phyloP scores from a whole-genome alignment of 2,797 vertebrate species.

The Periparus ater region DNA sequence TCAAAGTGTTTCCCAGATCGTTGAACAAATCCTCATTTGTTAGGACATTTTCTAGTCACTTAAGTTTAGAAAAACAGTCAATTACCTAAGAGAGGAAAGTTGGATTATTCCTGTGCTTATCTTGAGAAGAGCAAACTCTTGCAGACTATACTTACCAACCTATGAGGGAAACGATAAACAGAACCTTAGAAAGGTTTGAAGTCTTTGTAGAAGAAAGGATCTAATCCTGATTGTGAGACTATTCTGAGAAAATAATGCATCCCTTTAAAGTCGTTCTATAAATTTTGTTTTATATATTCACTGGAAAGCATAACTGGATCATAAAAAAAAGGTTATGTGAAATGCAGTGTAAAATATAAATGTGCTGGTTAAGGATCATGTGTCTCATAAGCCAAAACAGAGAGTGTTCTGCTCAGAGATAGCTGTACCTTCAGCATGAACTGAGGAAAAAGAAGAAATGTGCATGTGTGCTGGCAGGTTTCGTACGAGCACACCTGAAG shows the following conservation, averaged over 20 bases:
- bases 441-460: background rate
- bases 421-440: background rate
- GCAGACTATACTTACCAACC: background rate
- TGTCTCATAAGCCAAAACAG: background rate
- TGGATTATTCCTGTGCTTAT: background rate
- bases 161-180: background rate
- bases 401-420: background rate
- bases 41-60: background rate
- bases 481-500: background rate
- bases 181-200: background rate
- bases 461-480: background rate
- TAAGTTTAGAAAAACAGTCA: background rate
- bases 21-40: background rate
- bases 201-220: background rate
- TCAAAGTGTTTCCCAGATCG: background rate
- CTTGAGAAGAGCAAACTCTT: background rate
- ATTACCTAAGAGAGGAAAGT: background rate
- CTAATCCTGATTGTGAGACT: background rate
- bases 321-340: background rate
- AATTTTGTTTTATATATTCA: background rate
- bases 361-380: background rate
- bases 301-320: background rate
- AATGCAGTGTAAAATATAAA: background rate
- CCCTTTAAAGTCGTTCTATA: background rate
- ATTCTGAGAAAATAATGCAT: background rate